Percentiles rank a stretch among this genome's conserved stretches.
Conservation (phyloP, 2,797 vertebrate genomes). For the Scleropages formosus region DNA sequence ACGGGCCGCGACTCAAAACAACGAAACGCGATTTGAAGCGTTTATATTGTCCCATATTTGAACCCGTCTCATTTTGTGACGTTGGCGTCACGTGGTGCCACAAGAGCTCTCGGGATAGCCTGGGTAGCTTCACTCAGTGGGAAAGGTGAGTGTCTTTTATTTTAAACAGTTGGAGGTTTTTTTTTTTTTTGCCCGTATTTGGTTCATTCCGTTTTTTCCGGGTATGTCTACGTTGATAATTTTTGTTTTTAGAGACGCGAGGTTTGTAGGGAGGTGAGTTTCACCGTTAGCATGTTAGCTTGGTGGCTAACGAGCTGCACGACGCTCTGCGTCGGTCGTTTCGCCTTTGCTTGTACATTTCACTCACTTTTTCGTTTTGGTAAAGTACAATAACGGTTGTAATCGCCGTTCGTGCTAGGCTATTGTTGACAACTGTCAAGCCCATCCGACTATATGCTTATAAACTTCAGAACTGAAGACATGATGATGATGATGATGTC, state of each 20-base stretch:
- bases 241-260: too few species aligned
- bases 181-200: not conserved
- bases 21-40: conserved; percentile 6
- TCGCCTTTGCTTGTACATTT: too few species aligned
- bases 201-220: not conserved
- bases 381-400: too few species aligned
- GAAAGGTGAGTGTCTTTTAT: not conserved
- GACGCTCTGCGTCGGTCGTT: not conserved
- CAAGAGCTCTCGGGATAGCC: not conserved
- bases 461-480: too few species aligned
- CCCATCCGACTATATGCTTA: too few species aligned
- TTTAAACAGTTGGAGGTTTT: not conserved
- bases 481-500: too few species aligned
- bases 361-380: too few species aligned
- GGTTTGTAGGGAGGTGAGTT: too few species aligned
- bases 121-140: not conserved
- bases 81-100: too few species aligned
- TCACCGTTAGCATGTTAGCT: not conserved
- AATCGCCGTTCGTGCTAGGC: too few species aligned
- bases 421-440: not conserved
- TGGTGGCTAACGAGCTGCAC: not conserved
- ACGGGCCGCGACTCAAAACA: not conserved
- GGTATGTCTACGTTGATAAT: too few species aligned
- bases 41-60: not conserved
- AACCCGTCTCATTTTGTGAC: not conserved